Conservation (phyloP, 2,888 invertebrate genomes). For the Crematogaster levior region DNA sequence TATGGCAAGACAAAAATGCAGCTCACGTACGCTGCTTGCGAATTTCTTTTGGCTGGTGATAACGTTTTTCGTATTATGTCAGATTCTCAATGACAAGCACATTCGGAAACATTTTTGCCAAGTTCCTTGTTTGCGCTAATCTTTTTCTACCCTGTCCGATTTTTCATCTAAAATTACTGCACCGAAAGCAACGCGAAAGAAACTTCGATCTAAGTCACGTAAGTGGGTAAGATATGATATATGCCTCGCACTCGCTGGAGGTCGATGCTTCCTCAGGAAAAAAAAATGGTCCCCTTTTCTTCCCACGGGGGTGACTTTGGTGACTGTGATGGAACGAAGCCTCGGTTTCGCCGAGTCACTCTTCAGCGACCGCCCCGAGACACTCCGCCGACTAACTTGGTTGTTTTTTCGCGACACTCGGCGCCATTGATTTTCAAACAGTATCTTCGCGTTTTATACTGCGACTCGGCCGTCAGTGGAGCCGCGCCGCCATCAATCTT, state of each 20-base stretch:
- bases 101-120: slow-evolving; percentile 17
- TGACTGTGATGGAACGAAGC: slow-evolving; percentile 49
- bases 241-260: slow-evolving; percentile 33
- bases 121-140: slow-evolving; percentile 32
- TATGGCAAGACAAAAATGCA: neutral
- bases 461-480: slow-evolving; percentile 39
- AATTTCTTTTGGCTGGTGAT: slow-evolving; percentile 1
- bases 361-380: slow-evolving; percentile 42
- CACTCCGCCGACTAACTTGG: slow-evolving; percentile 46
- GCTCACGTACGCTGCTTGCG: neutral
- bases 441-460: slow-evolving; percentile 51
- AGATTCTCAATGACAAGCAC: slow-evolving; percentile 6
- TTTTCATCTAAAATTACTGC: slow-evolving; percentile 34
- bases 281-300: slow-evolving; percentile 4
- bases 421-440: slow-evolving; percentile 65
- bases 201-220: slow-evolving; percentile 24
- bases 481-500: slow-evolving; percentile 60
- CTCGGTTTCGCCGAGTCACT: slow-evolving; percentile 42
- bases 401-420: slow-evolving; percentile 58
- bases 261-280: slow-evolving; percentile 17
- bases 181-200: slow-evolving; percentile 25
- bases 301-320: slow-evolving; percentile 45
- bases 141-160: slow-evolving; percentile 17
- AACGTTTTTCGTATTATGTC: slow-evolving; percentile 15
- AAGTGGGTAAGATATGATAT: slow-evolving; percentile 51